Evolutionary conservation across 2,888 invertebrate species (phyloP), one percentile per base, ranked within the genome.

Genomic region (Drosophila mercatorum): DNA sequence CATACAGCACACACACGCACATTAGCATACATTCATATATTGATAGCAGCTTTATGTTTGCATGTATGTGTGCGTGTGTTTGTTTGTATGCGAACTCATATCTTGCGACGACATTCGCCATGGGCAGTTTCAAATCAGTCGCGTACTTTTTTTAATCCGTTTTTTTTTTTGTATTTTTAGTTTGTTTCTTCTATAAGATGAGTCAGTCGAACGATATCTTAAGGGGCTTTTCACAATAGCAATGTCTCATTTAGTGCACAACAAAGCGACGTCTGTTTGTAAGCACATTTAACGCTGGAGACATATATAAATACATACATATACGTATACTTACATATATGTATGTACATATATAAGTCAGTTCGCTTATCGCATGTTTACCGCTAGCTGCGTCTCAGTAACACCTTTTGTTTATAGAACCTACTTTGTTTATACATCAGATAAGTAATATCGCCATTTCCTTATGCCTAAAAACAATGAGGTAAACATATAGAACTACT

Each of bases 361-460:
- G 43, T 63, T 70, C 61, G 46, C 74, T 77, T 77, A 77, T 73
- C 76, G 77, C 47, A 44, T 77, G 59, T 65, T 73, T 73, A 51
- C 62, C 26, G 31, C 57, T 57, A 36, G n/a, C 58, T 60, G 12
- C n/a, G 12, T 47, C 52, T 70, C 65, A 56, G 57, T 61, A 64
- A 38, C 78, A 70, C 60, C 74, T 58, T 70, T 61, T 73, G 73
- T 73, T 76, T 66, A 62, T 36, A 17, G 17, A 11, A 51, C 6
- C 40, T 26, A 60, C 59, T 65, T 60, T 73, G 65, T 69, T 56
- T 74, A 46, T 53, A 46, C 51, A 66, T 53, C 60, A 49, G 58
- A 61, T 72, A 59, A 61, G 51, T 40, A 58, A 60, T 72, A 47
- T 51, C 28, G 49, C 51, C 36, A 49, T 41, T 44, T 17, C 44